Base-by-base conservation (phyloP, 2,113 vertebrate species). In the Nestor notabilis region DNA sequence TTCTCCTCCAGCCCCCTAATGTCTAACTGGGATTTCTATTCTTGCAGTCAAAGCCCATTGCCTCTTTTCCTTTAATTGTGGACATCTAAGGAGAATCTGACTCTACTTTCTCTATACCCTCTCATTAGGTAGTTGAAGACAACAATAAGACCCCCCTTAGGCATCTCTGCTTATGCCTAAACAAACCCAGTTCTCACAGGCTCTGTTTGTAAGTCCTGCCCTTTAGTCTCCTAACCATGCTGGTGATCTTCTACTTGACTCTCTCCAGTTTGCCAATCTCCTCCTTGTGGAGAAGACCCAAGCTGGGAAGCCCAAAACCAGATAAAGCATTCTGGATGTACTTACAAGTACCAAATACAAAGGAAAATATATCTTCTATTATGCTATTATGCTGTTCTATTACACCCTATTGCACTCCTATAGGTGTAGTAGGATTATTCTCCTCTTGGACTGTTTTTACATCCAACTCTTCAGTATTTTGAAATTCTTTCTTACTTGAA, bases 1-100 rank as follows among this genome's bases (percentile, higher is more conserved):
- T 58, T 10, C 1, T 0, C 8, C 5, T 5, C 15, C 44, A 27
- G 8, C 7, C 9, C 21, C 14, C 1, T 13, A 7, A 25, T 14
- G 4, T 28, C 49, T 80, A 43, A 65, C 63, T 69, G 46, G 18
- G 9, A 25, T 56, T 87, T 89, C 46, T 94, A 1, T 14, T 81
- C 53, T 56, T 89, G 35, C 27, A 50, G 1, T 55, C 39, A 7
- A 71, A 72, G 9, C 21, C 15, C 7, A 3, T 49, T 63, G 4
- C 33, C 13, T 69, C 29, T 80, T 82, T 65, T 55, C 29, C 13
- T 78, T 91, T 82, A 47, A 10, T 10, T 50, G 13, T 58, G 74
- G 21, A 35, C 31, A 68, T 20, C 43, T 69, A 68, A 63, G 43
- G 28, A 87, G 39, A 69, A 56, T 19, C 24, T 64, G n/a, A n/a